Evolutionary conservation across 2,888 invertebrate genomes (phyloP), one percentile per base, ranked within the genome.

Genomic region (Endomychus coccineus): DNA sequence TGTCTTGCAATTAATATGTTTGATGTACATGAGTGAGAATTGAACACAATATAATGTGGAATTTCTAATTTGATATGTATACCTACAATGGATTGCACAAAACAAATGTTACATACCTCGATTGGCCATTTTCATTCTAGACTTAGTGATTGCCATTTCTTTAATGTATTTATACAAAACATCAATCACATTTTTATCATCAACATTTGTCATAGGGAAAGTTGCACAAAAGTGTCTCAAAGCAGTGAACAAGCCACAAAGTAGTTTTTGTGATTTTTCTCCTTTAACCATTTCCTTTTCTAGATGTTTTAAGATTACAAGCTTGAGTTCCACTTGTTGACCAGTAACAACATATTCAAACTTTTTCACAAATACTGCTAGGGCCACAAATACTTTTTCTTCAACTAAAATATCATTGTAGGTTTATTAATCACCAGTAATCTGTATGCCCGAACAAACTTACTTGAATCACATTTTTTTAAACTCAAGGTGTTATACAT

Each of bases 381-480:
- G 38, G 14, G 51, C 36, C 34, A 40, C 45, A 40, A 55, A 46
- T 16, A 58, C 46, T 35, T 55, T 51, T 23, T 49, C 50, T 41
- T 51, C 48, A 15, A 61, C 63, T 62, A 45, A 48, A 58, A 57
- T n/a, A n/a, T n/a, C n/a, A n/a, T n/a, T n/a, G n/a, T n/a, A n/a
- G n/a, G n/a, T n/a, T n/a, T n/a, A n/a, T n/a, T n/a, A n/a, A n/a
- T n/a, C n/a, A n/a, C n/a, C n/a, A n/a, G n/a, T n/a, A 10, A 21
- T 7, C 19, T 3, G 10, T 16, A 2, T 15, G 3, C 10, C 3
- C 13, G 13, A 31, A 14, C 7, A n/a, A 28, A 15, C 22, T 40
- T 47, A 57, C 56, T 51, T 41, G 51, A 48, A 37, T 52, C 51
- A 13, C 48, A 24, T 31, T 49, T 49, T 29, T 47, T 49, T 13